Evolutionary conservation across 2,888 invertebrate species (phyloP).

Genomic region (Emmelina monodactyla): DNA sequence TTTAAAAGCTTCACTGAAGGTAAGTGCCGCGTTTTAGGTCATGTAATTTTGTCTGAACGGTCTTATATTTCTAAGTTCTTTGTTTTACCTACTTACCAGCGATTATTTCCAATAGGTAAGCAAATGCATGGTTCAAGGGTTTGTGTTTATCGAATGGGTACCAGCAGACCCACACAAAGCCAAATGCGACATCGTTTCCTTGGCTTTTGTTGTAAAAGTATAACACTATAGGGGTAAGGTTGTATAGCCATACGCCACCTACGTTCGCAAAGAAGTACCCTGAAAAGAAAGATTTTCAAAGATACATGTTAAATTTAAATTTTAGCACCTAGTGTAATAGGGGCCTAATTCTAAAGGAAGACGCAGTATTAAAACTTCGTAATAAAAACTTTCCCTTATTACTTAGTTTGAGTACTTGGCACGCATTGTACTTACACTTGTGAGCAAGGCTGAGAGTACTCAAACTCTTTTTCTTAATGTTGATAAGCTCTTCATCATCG

Average conservation of each 20-base stretch:
- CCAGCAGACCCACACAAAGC: constrained; percentile 53
- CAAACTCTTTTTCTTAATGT: background rate
- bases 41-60: too few species aligned
- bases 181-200: constrained; percentile 24
- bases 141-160: constrained; percentile 52
- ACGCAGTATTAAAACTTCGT: too few species aligned
- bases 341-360: too few species aligned
- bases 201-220: constrained; percentile 4
- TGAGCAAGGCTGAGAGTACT: background rate
- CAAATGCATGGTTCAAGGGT: constrained; percentile 34
- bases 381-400: too few species aligned
- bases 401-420: too few species aligned
- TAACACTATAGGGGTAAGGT: constrained; percentile 5
- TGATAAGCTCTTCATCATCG: background rate
- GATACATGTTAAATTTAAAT: too few species aligned
- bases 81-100: constrained; percentile 32
- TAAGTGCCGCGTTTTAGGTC: too few species aligned
- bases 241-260: constrained; percentile 7
- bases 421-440: background rate
- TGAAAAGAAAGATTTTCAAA: background rate
- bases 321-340: too few species aligned
- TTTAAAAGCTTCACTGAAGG: too few species aligned
- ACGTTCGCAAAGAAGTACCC: constrained; percentile 2
- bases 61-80: too few species aligned
- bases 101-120: constrained; percentile 49